phyloP scores from a whole-genome alignment of 2,797 vertebrate species.

The Neopelma chrysocephalum region DNA sequence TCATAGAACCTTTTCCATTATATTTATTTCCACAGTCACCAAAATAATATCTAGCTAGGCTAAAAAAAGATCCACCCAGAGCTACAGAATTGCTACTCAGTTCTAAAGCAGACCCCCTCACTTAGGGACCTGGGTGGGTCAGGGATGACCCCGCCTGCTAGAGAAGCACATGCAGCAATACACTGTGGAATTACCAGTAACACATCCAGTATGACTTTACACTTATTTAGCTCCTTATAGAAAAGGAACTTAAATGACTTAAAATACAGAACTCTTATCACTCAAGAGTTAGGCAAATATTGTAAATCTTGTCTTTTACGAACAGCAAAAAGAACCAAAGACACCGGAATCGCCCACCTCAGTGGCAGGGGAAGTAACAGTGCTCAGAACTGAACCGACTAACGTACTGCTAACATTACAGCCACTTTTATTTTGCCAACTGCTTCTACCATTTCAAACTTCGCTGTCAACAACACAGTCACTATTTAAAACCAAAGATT shows the following conservation, averaged over 20 bases:
- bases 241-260: background rate
- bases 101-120: background rate
- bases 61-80: background rate
- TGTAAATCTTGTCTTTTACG: background rate
- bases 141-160: background rate
- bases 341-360: background rate
- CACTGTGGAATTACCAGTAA: background rate
- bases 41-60: background rate
- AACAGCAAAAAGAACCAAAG: background rate
- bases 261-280: background rate
- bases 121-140: rapidly evolving
- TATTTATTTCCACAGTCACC: background rate
- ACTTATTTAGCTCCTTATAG: background rate
- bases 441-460: background rate
- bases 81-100: background rate
- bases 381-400: background rate
- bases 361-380: background rate
- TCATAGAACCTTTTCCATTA: background rate
- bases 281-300: background rate
- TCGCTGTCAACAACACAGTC: background rate
- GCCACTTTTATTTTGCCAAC: background rate
- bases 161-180: rapidly evolving
- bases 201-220: background rate
- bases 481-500: background rate
- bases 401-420: background rate